Evolutionary conservation across 2,797 vertebrate genomes (phyloP), one percentile per base, ranked within the genome.

Genomic region (Glyptemys insculpta): DNA sequence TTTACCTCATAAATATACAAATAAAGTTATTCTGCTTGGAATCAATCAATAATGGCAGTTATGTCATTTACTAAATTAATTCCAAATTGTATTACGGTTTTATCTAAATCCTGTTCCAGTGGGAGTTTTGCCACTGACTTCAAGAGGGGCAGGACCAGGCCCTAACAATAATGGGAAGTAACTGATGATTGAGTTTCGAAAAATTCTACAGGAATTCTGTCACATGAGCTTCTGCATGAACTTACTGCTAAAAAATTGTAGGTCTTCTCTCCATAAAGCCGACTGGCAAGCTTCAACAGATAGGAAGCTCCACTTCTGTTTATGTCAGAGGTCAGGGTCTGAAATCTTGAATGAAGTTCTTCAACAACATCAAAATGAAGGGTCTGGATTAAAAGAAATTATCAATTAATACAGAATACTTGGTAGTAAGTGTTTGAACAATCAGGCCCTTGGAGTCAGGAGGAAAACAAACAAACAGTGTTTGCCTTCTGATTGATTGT

Each of bases 201-300:
- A 52, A 7, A 18, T 65, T 34, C 57, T 41, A 23, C 23, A 4
- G 37, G 41, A 41, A 44, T 27, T 8, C 68, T 81, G 34, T 16
- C n/a, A 74, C 44, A 31, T 2, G 12, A 52, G n/a, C 23, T 3
- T 3, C n/a, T 50, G 56, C 83, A 81, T 76, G 49, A 86, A 97
- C 98, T 94, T 96, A 98, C 98, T 0, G 97, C 89, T 82, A 99
- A 98, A 96, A 99, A 99, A 83, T 93, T 95, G 83, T 98, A 98
- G 1, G 98, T 99, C 49, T 98, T 98, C 94, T 99, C 99, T 97
- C 99, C 99, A 29, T 99, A 99, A 6, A 99, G 98, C 27, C 98
- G 98, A 84, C 98, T 99, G 92, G 99, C 99, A 27, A 99, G 95
- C 94, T 98, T 99, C 87, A 99, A 97, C 85, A 98, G 97, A 90